These are phyloP conservation scores for Remorina albescens DNA, from an alignment of 2,797 vertebrate genomes.

Conservation along the genomic window DNA sequence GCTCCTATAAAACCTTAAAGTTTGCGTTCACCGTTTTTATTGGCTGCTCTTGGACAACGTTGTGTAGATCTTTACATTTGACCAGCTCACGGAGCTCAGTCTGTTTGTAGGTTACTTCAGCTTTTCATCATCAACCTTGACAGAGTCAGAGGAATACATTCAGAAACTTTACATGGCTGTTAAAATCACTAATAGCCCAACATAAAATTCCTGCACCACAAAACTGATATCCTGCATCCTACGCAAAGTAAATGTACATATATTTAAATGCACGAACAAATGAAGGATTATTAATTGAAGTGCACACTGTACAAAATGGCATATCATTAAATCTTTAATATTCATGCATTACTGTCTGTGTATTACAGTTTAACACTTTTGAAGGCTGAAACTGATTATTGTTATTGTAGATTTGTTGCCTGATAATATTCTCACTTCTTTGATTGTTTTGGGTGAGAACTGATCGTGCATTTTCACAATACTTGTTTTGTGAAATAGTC, in stretches of 20 bases:
- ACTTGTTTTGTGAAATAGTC: neutral
- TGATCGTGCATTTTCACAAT: neutral
- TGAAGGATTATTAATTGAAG: too few relatives aligned
- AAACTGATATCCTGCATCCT: neutral
- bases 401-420: too few relatives aligned
- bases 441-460: neutral
- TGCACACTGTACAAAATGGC: too few relatives aligned
- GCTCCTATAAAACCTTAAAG: too few relatives aligned
- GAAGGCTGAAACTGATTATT: too few relatives aligned
- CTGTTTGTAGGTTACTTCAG: too few relatives aligned
- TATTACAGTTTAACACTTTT: too few relatives aligned
- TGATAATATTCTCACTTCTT: neutral
- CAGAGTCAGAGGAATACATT: neutral
- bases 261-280: too few relatives aligned
- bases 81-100: too few relatives aligned
- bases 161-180: neutral
- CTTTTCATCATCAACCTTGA: too few relatives aligned
- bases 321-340: neutral
- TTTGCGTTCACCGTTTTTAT: neutral
- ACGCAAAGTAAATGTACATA: too few relatives aligned
- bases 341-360: too few relatives aligned
- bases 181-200: neutral
- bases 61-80: fast-evolving
- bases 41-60: neutral
- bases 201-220: neutral